phyloP scores from a whole-genome alignment of 2,113 vertebrate genomes.

The Psittacus erithacus region DNA sequence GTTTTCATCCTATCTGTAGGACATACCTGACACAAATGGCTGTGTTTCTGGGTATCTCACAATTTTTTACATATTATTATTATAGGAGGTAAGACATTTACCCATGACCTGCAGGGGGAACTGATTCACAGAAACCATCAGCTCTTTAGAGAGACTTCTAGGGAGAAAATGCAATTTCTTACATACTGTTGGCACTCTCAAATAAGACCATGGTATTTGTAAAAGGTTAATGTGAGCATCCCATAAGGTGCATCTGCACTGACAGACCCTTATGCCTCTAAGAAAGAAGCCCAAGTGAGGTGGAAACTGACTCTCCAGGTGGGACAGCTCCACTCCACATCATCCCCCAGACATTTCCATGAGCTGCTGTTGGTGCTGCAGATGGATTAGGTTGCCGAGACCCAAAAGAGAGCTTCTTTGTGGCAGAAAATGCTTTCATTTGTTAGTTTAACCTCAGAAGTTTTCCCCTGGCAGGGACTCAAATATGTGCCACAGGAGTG shows the following conservation, averaged over 20 bases:
- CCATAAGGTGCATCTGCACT: not conserved
- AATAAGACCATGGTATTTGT: not conserved
- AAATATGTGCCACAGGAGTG: not conserved
- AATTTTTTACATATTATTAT: not conserved
- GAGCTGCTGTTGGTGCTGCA: accelerated
- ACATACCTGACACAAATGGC: not conserved
- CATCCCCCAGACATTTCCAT: not conserved
- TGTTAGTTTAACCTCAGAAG: constrained; percentile 25
- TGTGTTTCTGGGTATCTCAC: not conserved
- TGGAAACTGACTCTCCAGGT: not conserved
- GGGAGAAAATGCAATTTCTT: not conserved
- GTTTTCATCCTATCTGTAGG: not conserved
- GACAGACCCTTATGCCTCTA: not conserved
- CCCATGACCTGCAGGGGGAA: not conserved
- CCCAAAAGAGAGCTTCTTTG: constrained; percentile 7
- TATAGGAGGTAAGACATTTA: not conserved
- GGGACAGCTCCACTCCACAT: not conserved
- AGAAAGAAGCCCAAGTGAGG: not conserved
- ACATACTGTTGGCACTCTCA: not conserved
- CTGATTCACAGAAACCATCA: not conserved
- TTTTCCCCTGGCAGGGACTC: constrained; percentile 37
- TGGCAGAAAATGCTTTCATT: constrained; percentile 5
- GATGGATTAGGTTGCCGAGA: not conserved
- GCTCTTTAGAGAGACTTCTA: not conserved
- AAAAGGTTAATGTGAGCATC: not conserved